A percentile compares a stretch with the other conserved stretches of the same genome.
Evolutionary conservation across 2,113 vertebrate genomes (phyloP).

Genomic region (Carassius carassius): DNA sequence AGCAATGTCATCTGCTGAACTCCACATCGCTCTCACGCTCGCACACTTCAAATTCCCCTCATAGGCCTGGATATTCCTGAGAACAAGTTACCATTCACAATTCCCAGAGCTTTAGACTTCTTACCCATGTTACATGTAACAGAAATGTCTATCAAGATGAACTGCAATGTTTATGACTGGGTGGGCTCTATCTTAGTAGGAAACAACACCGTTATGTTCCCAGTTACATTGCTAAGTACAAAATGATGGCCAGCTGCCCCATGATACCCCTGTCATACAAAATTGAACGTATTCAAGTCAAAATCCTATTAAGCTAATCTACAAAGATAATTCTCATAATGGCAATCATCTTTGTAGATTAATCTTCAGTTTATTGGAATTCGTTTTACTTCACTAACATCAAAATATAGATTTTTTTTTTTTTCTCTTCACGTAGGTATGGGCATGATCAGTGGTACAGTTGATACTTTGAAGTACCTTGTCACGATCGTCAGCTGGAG

Average conservation of each 20-base stretch:
- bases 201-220: slow-evolving; percentile 75
- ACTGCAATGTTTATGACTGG: slow-evolving; percentile 92
- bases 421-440: slow-evolving; percentile 73
- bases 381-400: not conserved
- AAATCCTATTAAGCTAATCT: not conserved
- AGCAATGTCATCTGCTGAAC: slow-evolving; percentile 80
- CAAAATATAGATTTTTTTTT: too few species aligned
- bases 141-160: slow-evolving; percentile 80
- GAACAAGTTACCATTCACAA: slow-evolving; percentile 76
- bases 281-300: slow-evolving; percentile 79
- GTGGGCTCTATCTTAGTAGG: slow-evolving; percentile 78
- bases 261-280: slow-evolving; percentile 83
- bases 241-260: slow-evolving; percentile 74
- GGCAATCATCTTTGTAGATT: too few species aligned
- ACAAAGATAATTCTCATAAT: not conserved
- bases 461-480: slow-evolving; percentile 69
- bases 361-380: not conserved
- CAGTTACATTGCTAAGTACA: slow-evolving; percentile 72
- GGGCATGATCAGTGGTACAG: slow-evolving; percentile 77
- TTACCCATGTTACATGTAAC: slow-evolving; percentile 84
- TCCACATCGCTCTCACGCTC: slow-evolving; percentile 75
- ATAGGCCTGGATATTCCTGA: slow-evolving; percentile 77
- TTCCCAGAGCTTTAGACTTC: slow-evolving; percentile 79
- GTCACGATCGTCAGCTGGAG: too few species aligned
- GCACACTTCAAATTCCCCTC: slow-evolving; percentile 72